Base-by-base conservation (phyloP, 1,140 invertebrate genomes). In the Scaptomyza hsui region DNA sequence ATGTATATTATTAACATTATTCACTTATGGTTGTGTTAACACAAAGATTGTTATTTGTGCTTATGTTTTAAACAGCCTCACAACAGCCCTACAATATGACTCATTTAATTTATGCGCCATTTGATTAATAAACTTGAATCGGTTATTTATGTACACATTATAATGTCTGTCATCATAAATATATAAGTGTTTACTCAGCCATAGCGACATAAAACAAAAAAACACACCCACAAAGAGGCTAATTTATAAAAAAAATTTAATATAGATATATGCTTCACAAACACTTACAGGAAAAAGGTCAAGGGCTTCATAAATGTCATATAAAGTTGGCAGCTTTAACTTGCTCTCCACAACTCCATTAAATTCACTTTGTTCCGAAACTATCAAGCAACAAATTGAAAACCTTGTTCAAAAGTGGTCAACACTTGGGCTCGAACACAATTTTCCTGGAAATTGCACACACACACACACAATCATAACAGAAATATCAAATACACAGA, bases 251-350 rank as follows among this genome's bases (percentile, higher is more conserved):
- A 49, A 32, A 12, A 10, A 29, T n/a, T n/a, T n/a, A n/a, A n/a
- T n/a, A n/a, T n/a, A n/a, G n/a, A n/a, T n/a, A n/a, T n/a, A n/a
- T n/a, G n/a, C n/a, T n/a, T n/a, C n/a, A n/a, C n/a, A n/a, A n/a
- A n/a, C n/a, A n/a, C n/a, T n/a, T n/a, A n/a, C n/a, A n/a, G n/a
- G n/a, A n/a, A n/a, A 13, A 51, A 51, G 29, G 29, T 51, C 48
- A 51, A 35, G 48, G 48, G n/a, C 29, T 19, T 51, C 16, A 51
- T 51, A 51, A 18, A 16, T 51, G 26, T 51, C 48, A 35, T 15
- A 6, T 15, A 51, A 16, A 51, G 48, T 35, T 51, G 10, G 15
- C 15, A 18, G 48, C 48, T 3, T n/a, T n/a, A n/a, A n/a, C n/a
- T n/a, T n/a, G n/a, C n/a, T n/a, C n/a, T n/a, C n/a, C n/a, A n/a